Evolutionary conservation across 1,140 invertebrate species (phyloP), one percentile per base, ranked within the genome.

Genomic region (Leptopilina boulardi): DNA sequence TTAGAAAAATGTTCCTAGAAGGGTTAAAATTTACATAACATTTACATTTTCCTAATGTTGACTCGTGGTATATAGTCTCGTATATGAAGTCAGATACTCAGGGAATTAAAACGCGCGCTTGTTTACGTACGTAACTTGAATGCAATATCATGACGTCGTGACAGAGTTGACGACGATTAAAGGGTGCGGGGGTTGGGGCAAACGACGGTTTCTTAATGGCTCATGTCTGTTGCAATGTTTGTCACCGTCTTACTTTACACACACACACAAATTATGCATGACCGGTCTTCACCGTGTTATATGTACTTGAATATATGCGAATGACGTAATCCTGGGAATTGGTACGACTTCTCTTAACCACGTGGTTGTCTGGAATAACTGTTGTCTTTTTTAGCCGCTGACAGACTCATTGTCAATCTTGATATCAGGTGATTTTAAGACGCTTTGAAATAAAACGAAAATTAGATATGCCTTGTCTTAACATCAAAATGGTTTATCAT

Each of bases 191-290:
- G 54, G n/a, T 19, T 19, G 66, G 19, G 66, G 23, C 74, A 66
- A 74, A 71, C 70, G 74, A 70, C 72, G 41, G 71, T 75, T 75
- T 70, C 80, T 59, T 78, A 81, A 78, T 81, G 73, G 73, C 70
- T 77, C 71, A 30, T 30, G 41, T 19, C 47, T 78, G 70, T 80
- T 77, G 80, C 77, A 82, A 82, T 82, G 75, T 77, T 77, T 72
- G 78, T 80, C 77, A 71, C 74, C 77, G 79, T 82, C 81, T 38
- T 9, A 38, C 34, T 38, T 9, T 30, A 38, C 5, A 38, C 34
- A 38, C 34, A 82, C 80, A 34, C 59, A 30, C 59, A 74, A 77
- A 82, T 82, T 77, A 79, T 80, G 77, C 79, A 79, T 71, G 76
- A 78, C 81, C 78, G 71, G 73, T 79, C 76, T 82, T 77, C 74